Evolutionary conservation across 1,140 invertebrate species (phyloP), one percentile per base, ranked within the genome.

Genomic region (Orchestia grillus): DNA sequence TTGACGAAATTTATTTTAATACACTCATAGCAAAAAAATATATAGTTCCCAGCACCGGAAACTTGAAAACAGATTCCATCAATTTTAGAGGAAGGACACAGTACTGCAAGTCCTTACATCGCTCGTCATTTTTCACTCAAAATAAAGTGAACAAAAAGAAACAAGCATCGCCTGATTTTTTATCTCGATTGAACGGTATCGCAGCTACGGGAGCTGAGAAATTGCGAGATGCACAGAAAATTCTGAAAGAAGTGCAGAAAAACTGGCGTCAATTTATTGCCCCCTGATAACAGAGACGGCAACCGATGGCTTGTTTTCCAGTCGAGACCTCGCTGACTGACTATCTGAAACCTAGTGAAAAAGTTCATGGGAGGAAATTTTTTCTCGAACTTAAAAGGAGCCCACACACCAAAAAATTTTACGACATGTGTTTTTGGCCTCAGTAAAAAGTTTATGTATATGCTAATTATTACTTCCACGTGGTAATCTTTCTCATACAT

Each of bases 231-330:
- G 41, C 40, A n/a, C 43, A n/a, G 44, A 94, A 94, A 94, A 94
- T 94, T 47, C 92, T 94, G 23, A 45, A 45, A 94, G 44, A 45
- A 40, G 8, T 45, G 92, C 45, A 44, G 41, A 47, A 94, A 47
- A 94, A 40, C 44, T 0, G 92, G 44, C 92, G 44, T 45, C 6
- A 94, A 94, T 94, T 94, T 94, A 94, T 94, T 94, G 92, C 92
- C 43, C 11, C 8, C 43, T n/a, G 92, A 94, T 94, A 94, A 44
- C 41, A 44, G 15, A 44, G 92, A 45, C 92, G 92, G 41, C 92
- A 94, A 94, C 44, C 92, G 92, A 94, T 94, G 92, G 40, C 43
- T 94, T 94, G 92, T 94, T 94, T 94, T 45, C 88, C 88, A 90
- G 41, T 90, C 15, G 43, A 90, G 88, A 42, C 88, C 42, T 41